Percentiles rank a stretch among this genome's conserved stretches.
These are phyloP conservation scores for Zygaena filipendulae DNA, from an alignment of 2,888 invertebrate species.

Conservation along the genomic window DNA sequence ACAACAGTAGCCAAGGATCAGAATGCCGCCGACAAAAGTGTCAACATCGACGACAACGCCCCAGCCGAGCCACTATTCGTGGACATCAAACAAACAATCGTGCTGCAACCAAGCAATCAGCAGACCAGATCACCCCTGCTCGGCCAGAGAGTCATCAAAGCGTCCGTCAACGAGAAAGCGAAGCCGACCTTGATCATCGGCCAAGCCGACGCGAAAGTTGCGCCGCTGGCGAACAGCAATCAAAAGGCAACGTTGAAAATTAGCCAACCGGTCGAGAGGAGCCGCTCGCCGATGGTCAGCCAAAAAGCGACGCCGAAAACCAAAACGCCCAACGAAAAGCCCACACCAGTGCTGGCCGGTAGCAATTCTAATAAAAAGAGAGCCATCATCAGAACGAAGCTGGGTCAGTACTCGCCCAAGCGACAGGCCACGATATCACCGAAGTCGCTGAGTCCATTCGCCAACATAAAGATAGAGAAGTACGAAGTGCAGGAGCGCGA, in stretches of 20 bases:
- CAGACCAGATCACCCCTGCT: no score
- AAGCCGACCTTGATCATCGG: no score
- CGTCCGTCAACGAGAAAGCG: neutral
- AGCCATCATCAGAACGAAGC: no score
- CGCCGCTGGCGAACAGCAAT: neutral
- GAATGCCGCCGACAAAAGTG: neutral
- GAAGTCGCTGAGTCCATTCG: neutral
- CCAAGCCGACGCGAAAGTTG: neutral
- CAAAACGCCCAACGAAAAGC: neutral
- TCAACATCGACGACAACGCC: neutral
- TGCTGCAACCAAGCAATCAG: neutral
- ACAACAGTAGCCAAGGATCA: neutral
- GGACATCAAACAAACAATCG: neutral
- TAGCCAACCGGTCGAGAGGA: neutral
- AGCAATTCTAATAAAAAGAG: neutral
- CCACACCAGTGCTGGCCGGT: neutral
- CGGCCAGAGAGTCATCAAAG: no score
- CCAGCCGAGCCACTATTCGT: neutral
- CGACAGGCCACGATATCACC: neutral
- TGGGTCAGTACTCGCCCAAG: no score
- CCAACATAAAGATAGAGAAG: constrained; percentile 21
- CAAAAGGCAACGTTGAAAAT: neutral
- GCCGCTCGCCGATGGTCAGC: neutral
- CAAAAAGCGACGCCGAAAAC: neutral
- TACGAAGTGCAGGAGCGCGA: constrained; percentile 49